Evolutionary conservation across 1,140 invertebrate genomes (phyloP), one percentile per base, ranked within the genome.

Genomic region (Neodiprion pinetum): DNA sequence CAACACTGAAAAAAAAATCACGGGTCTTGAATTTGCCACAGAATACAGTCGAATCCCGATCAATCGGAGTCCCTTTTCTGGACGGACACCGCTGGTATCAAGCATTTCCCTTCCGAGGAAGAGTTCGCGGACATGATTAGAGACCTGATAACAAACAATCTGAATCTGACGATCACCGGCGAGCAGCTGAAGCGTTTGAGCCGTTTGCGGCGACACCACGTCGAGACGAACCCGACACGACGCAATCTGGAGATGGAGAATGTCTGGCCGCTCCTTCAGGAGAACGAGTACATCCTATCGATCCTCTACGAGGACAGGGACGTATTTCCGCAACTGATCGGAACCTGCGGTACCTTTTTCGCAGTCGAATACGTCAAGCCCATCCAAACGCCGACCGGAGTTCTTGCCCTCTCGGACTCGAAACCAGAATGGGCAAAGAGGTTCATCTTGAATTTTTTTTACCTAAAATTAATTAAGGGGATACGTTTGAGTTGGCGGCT

Each of bases 221-320:
- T 85, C n/a, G 87, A 90, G 75, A 85, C 80, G 21, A 85, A 89
- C 61, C 8, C 73, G 0, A 70, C 72, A 9, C 84, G 82, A 49
- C 84, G 90, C 49, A 82, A 86, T n/a, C 78, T 84, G n/a, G 91
- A 92, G 83, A 91, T 93, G 86, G 88, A 91, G 75, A 92, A 91
- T 80, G 84, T 93, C 8, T 93, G 92, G 92, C 80, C 86, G 53
- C 79, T 94, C 17, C 73, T 93, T 9, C 91, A 93, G 79, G 92
- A 93, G 79, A 90, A 92, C 79, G 93, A 93, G 82, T 94, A 93
- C 82, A 75, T 93, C 11, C 84, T 92, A 23, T 89, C 90, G n/a
- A 86, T 90, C 66, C 79, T 93, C 5, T 91, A 90, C 81, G 88
- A 90, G 72, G 89, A 92, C 73, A 85, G 86, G 71, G 89, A 91